Percentiles rank a stretch among this genome's conserved stretches.
Conservation (phyloP, 2,113 vertebrate species). For the Petromus typicus region DNA sequence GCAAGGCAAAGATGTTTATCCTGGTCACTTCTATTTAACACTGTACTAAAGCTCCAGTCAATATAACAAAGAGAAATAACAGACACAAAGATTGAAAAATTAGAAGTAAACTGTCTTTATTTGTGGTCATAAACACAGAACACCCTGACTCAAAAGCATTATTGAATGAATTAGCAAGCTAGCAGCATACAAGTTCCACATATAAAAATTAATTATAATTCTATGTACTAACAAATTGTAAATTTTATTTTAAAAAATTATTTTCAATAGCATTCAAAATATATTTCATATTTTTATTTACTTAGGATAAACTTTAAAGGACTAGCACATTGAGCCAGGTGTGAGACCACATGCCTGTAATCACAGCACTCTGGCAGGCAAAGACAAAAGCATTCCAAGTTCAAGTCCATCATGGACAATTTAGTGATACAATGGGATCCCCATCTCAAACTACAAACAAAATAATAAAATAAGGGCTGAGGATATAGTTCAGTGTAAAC, state of each 20-base stretch:
- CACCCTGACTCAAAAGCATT: constrained; percentile 6
- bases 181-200: not conserved
- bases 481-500: not conserved
- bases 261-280: constrained; percentile 20
- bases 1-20: not conserved
- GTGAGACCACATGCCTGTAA: not conserved
- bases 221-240: not conserved
- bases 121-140: not conserved
- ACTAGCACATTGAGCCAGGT: not conserved
- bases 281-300: not conserved
- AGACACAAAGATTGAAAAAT: not conserved
- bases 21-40: not conserved
- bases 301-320: constrained; percentile 10
- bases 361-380: not conserved
- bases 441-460: not conserved
- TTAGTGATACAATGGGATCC: not conserved
- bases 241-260: constrained; percentile 15
- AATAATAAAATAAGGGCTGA: not conserved
- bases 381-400: not conserved
- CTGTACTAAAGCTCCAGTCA: not conserved
- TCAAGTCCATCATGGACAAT: not conserved
- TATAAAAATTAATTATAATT: not conserved
- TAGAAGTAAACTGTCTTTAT: constrained; percentile 2
- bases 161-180: not conserved
- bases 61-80: not conserved